Evolutionary conservation across 2,888 invertebrate genomes (phyloP), one percentile per base, ranked within the genome.

Genomic region (Hypomecis atomaria): DNA sequence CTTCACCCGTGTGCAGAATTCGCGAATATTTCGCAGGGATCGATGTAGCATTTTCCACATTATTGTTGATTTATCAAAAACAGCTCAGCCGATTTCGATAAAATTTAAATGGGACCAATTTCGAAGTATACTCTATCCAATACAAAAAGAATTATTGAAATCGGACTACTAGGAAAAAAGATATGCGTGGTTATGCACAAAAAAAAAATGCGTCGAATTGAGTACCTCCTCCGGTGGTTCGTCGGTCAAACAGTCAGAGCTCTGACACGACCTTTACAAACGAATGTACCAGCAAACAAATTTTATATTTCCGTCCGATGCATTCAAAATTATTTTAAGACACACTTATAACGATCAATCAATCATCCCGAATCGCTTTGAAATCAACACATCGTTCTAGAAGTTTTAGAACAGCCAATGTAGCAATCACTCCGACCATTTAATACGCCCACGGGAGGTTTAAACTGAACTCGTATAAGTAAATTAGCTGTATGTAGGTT

Each of bases 401-500:
- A 54, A 49, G 23, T 50, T 44, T 36, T 33, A 34, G 33, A 57
- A 40, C 43, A 33, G 13, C 60, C 23, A 61, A 40, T 53, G 6
- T 50, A 50, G 37, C 53, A 53, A 58, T 59, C 38, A 50, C 42
- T 50, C 45, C 13, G 40, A n/a, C 47, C 23, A 54, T 58, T 58
- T 59, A 44, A 47, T 40, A 37, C 54, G 33, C 55, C 64, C 59
- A 59, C 59, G 44, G 43, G 23, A 36, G 53, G 45, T 58, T 58
- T 42, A 33, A 58, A 58, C 23, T 36, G 37, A 34, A 33, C 47
- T 57, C 52, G 40, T 42, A 43, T 45, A 63, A 63, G 58, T 58
- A 47, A 63, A 59, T 62, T 58, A 62, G 45, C 59, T 44, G 8
- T 44, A 54, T 58, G 59, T 58, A 49, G 56, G 53, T 57, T 38